These are phyloP conservation scores for Thunnus albacares DNA, from an alignment of 2,797 vertebrate genomes.

Conservation along the genomic window DNA sequence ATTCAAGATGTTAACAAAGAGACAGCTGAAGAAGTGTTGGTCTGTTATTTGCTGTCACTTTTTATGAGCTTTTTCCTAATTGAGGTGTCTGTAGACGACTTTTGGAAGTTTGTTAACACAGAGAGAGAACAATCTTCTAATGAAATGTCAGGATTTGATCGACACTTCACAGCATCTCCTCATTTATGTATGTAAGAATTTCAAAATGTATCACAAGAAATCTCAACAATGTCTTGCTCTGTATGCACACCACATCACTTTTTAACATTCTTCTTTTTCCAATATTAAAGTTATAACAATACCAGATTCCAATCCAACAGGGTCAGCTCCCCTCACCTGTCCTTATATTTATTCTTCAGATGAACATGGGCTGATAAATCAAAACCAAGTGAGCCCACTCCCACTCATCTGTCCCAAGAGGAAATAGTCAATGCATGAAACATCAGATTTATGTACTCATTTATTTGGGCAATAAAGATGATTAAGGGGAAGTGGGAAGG, in stretches of 20 bases:
- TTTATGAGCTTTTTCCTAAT: constrained; percentile 38
- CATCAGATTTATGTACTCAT: constrained; percentile 68
- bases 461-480: constrained; percentile 73
- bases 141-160: constrained; percentile 21
- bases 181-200: constrained; percentile 1
- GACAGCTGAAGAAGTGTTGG: constrained; percentile 17
- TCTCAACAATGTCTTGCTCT: not conserved
- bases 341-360: constrained; percentile 47
- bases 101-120: constrained; percentile 37
- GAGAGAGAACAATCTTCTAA: constrained; percentile 7
- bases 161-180: constrained; percentile 16
- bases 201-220: not conserved
- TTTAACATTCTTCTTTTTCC: not conserved
- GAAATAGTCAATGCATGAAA: constrained; percentile 57
- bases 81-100: constrained; percentile 22
- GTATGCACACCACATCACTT: not conserved
- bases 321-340: constrained; percentile 38
- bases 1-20: constrained; percentile 34
- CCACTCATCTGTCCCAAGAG: constrained; percentile 47
- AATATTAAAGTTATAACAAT: constrained; percentile 33
- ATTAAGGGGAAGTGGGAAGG: constrained; percentile 65
- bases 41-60: constrained; percentile 49
- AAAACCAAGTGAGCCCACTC: constrained; percentile 38
- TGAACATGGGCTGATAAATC: constrained; percentile 49
- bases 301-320: constrained; percentile 7